Base-by-base conservation (phyloP, 2,797 vertebrate genomes). In the Picus viridis region DNA sequence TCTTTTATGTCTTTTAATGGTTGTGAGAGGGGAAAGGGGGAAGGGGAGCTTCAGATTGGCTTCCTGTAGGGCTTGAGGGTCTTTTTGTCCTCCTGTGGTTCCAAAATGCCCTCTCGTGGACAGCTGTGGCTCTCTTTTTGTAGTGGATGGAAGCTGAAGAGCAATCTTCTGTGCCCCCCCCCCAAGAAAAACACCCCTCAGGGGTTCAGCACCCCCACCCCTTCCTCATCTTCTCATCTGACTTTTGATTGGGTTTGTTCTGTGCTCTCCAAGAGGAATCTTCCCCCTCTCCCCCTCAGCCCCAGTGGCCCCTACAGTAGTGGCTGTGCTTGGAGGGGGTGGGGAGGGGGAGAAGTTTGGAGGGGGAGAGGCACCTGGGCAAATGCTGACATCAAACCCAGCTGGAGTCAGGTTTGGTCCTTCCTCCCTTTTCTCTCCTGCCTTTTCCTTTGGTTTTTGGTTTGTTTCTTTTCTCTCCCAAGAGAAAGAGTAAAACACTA, bases 81-180 rank as follows among this genome's bases (percentile, higher is more conserved):
- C 39, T 39, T 39, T 39, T 39, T 39, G 12, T 39, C 11, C 12
- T 12, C 39, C 39, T 12, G 39, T 39, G 39, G 41, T 51, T 51
- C 96, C 96, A 94, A 82, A 83, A 93, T 76, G 92, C 96, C 96
- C 86, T 92, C 81, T 80, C 17, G 65, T 94, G 95, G 87, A 95
- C 80, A 49, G 65, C 92, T 93, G 39, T 39, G 39, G 39, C 39
- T 39, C 39, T 39, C 39, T 39, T 39, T 12, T 2, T 39, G 39
- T 43, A 34, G 91, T 47, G 74, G 90, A 14, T 88, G 83, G 56
- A 95, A 93, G 92, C 95, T 34, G 47, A 87, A 76, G 89, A 74
- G 83, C 61, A 15, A 49, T 20, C 47, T 22, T 22, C 47, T 47
- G 45, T 47, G 45, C 19, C 47, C 18, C 45, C 8, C 43, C 45